Conservation (phyloP, 2,797 vertebrate genomes). For the Sus cebifrons region DNA sequence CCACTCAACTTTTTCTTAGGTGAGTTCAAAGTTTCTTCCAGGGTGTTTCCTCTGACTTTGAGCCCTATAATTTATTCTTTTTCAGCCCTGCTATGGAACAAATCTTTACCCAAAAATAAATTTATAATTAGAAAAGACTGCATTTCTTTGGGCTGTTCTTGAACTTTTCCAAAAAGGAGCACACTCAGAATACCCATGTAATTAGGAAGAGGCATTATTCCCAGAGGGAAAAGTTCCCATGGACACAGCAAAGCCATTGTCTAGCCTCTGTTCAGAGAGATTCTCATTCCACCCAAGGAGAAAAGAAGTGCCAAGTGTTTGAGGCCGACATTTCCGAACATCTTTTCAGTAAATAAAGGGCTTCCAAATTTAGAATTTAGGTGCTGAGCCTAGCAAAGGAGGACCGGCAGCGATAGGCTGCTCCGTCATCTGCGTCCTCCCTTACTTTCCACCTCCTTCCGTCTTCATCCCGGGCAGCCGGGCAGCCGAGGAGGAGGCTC, state of each 20-base stretch:
- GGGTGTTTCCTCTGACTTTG: neutral
- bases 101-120: constrained; percentile 3
- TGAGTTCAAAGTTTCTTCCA: neutral
- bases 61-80: neutral
- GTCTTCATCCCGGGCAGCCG: neutral
- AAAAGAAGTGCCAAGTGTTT: neutral
- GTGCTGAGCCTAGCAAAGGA: neutral
- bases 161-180: constrained; percentile 6
- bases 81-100: neutral
- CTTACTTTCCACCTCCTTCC: neutral
- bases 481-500: neutral
- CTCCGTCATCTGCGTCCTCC: neutral
- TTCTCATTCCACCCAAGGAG: neutral
- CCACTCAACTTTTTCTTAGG: neutral
- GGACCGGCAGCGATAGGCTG: neutral
- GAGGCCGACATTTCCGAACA: neutral
- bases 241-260: neutral
- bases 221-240: neutral
- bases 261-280: neutral
- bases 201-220: neutral
- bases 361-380: neutral
- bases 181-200: neutral
- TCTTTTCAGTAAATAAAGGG: neutral
- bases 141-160: neutral
- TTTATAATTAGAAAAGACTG: constrained; percentile 20